Percentiles rank a stretch among this genome's conserved stretches.
These are phyloP conservation scores for Bovichtus variegatus DNA, from an alignment of 2,797 vertebrate species.

Conservation along the genomic window DNA sequence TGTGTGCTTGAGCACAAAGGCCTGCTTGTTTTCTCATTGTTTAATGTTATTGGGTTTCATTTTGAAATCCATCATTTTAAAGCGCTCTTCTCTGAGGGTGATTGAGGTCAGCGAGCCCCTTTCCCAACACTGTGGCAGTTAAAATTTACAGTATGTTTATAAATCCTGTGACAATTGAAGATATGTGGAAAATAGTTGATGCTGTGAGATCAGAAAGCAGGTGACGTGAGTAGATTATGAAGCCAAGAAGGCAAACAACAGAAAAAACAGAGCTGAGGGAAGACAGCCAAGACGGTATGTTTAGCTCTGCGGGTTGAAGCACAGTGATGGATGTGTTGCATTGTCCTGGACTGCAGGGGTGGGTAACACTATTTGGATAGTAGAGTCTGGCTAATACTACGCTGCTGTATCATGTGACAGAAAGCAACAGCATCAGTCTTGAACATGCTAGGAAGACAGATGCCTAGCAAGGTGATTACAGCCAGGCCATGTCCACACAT, in stretches of 20 bases:
- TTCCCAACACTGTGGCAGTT: conserved; percentile 2
- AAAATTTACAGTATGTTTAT: conserved; percentile 2
- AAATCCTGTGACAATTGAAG: conserved; percentile 18
- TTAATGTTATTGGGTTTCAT: conserved; percentile 4
- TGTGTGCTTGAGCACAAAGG: conserved; percentile 12
- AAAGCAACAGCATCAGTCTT: conserved; percentile 15
- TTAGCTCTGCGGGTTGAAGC: conserved; percentile 16
- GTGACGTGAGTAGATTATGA: conserved; percentile 5
- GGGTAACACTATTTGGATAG: background rate
- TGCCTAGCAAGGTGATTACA: conserved; percentile 1
- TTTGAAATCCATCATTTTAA: conserved; percentile 4
- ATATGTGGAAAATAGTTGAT: conserved; percentile 11
- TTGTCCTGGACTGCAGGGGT: background rate
- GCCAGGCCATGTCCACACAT: conserved; percentile 13
- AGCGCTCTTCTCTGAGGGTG: background rate
- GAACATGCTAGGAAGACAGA: background rate
- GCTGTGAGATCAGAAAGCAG: conserved; percentile 13
- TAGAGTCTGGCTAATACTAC: background rate
- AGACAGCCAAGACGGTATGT: conserved; percentile 9
- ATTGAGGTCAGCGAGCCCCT: conserved; percentile 13
- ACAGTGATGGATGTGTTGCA: conserved; percentile 17
- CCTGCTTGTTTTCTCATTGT: conserved; percentile 7
- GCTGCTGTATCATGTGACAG: conserved; percentile 1
- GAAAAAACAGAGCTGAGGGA: no score
- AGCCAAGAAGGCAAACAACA: no score